A percentile compares a stretch with the other conserved stretches of the same genome.
Evolutionary conservation across 1,140 invertebrate genomes (phyloP).

Genomic region (Steinernema khuongi): DNA sequence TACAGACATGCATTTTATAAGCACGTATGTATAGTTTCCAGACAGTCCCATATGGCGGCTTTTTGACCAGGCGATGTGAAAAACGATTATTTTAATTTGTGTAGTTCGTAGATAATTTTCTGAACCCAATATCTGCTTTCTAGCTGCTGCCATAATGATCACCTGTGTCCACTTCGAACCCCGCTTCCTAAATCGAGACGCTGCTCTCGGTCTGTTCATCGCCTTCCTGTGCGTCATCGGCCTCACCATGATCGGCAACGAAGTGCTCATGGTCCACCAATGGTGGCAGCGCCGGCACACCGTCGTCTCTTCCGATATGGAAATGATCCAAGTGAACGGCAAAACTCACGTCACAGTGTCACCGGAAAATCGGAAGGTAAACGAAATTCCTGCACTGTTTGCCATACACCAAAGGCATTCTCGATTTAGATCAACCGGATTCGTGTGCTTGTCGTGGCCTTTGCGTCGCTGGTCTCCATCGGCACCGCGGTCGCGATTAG

Average conservation of each 20-base stretch:
- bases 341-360: constrained; percentile 13
- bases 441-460: neutral
- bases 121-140: neutral
- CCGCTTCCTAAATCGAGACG: constrained; percentile 28
- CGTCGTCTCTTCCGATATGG: constrained; percentile 10
- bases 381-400: neutral
- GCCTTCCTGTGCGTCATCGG: constrained; percentile 28
- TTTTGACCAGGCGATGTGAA: too few species aligned
- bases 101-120: constrained; percentile 9
- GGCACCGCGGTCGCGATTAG: neutral
- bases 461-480: neutral
- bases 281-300: constrained; percentile 13
- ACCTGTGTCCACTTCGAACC: constrained; percentile 33
- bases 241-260: constrained; percentile 23
- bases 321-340: constrained; percentile 16
- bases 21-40: neutral
- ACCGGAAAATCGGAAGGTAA: neutral
- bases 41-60: neutral
- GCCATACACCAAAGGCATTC: neutral
- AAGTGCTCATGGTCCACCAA: constrained; percentile 26
- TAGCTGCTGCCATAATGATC: constrained; percentile 37
- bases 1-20: constrained; percentile 18
- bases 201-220: constrained; percentile 36
- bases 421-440: constrained; percentile 1
- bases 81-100: constrained; percentile 7